Conservation (phyloP, 1,140 invertebrate genomes). For the Propsilocerus akamusi region DNA sequence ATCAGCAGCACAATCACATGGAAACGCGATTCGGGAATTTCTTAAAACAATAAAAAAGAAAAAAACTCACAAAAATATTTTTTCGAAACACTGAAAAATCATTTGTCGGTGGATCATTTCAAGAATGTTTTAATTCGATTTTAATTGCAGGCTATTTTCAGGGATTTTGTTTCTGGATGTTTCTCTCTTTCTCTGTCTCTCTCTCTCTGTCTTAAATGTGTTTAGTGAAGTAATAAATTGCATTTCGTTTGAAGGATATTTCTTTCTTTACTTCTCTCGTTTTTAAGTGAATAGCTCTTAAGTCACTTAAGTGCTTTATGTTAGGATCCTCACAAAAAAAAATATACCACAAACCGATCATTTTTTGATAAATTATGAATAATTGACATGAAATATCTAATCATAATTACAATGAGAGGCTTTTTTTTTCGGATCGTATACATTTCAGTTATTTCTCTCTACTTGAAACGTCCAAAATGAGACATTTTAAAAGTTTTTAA, state of each 20-base stretch:
- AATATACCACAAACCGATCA: no score
- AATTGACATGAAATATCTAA: neutral
- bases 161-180: neutral
- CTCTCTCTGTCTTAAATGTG: no score
- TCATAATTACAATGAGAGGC: neutral
- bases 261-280: neutral
- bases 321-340: neutral
- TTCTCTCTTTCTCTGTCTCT: no score
- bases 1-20: no score
- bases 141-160: neutral
- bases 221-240: no score
- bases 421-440: neutral
- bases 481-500: constrained; percentile 2
- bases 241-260: no score
- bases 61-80: no score
- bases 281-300: neutral
- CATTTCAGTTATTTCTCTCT: neutral
- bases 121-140: neutral
- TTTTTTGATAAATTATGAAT: neutral
- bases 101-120: neutral
- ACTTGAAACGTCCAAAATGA: no score
- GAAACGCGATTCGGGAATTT: no score
- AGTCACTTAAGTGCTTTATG: no score
- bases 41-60: no score
- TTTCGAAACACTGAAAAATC: neutral